phyloP scores from a whole-genome alignment of 2,888 invertebrate genomes.

The Leptarthrus brevirostris region DNA sequence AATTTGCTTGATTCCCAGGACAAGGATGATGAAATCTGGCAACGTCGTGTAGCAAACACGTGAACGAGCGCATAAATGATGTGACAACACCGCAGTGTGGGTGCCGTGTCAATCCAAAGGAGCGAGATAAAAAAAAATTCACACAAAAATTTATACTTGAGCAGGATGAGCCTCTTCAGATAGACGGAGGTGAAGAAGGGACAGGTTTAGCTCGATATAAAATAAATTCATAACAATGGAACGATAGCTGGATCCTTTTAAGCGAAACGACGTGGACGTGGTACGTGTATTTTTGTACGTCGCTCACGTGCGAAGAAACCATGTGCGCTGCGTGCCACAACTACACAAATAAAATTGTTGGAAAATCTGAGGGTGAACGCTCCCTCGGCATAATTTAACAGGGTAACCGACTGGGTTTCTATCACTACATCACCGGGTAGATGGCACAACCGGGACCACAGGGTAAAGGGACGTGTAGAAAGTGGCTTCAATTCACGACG shows the following conservation, averaged over 20 bases:
- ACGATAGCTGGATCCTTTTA: not conserved
- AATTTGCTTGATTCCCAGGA: not conserved
- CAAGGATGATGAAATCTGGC: not conserved
- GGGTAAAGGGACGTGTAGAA: not conserved
- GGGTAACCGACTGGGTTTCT: not conserved
- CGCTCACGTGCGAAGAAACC: not conserved
- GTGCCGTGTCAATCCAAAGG: not conserved
- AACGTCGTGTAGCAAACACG: not conserved
- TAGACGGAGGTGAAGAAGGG: not conserved
- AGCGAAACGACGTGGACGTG: not conserved
- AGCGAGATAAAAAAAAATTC: not conserved
- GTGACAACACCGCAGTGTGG: too few species aligned
- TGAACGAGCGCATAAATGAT: too few species aligned
- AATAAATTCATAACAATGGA: not conserved
- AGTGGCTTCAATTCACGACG: not conserved
- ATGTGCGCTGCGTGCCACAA: not conserved
- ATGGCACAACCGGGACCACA: not conserved
- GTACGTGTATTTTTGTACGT: not conserved
- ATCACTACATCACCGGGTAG: not conserved
- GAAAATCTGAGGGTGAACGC: conserved; percentile 20
- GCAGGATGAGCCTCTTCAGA: not conserved
- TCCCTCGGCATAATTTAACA: not conserved
- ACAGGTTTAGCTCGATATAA: not conserved
- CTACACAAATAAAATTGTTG: not conserved
- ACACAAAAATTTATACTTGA: not conserved